Conservation (phyloP, 2,888 invertebrate genomes). For the Amiota minor region DNA sequence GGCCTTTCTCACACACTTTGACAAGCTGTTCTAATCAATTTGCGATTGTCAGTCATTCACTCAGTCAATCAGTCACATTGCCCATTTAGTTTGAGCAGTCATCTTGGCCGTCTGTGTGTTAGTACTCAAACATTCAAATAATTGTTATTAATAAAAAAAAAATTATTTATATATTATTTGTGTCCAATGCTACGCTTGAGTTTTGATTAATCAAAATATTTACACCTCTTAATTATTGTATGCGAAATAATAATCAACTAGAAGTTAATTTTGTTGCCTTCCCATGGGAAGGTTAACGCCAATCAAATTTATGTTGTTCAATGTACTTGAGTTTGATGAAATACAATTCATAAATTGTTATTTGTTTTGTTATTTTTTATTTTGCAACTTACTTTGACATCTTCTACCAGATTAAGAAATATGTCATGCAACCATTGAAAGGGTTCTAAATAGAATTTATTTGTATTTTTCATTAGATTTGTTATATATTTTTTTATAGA, state of each 20-base stretch:
- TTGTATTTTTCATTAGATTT: not conserved
- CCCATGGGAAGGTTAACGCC: conserved; percentile 56
- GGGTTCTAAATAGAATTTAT: conserved; percentile 55
- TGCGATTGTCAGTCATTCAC: conserved; percentile 12
- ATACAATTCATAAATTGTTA: conserved; percentile 31
- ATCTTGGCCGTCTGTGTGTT: conserved; percentile 11
- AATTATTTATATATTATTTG: not conserved
- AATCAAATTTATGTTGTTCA: conserved; percentile 51
- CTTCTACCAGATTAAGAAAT: conserved; percentile 53
- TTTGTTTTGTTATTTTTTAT: conserved; percentile 36
- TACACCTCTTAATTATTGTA: conserved; percentile 46
- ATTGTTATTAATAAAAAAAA: conserved; percentile 36
- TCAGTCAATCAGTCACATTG: conserved; percentile 5
- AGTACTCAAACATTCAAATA: not conserved
- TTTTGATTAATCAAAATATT: conserved; percentile 53
- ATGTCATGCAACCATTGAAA: conserved; percentile 63
- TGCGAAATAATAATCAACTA: conserved; percentile 1
- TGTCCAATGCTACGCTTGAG: conserved; percentile 20
- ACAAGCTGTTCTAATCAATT: conserved; percentile 43
- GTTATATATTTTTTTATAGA: not conserved
- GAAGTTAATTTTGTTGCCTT: conserved; percentile 5
- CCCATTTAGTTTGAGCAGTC: conserved; percentile 25
- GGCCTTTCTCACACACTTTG: conserved; percentile 32
- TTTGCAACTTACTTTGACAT: conserved; percentile 63
- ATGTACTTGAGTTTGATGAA: conserved; percentile 51